Conservation (phyloP, 2,888 invertebrate species). For the Luperina testacea region DNA sequence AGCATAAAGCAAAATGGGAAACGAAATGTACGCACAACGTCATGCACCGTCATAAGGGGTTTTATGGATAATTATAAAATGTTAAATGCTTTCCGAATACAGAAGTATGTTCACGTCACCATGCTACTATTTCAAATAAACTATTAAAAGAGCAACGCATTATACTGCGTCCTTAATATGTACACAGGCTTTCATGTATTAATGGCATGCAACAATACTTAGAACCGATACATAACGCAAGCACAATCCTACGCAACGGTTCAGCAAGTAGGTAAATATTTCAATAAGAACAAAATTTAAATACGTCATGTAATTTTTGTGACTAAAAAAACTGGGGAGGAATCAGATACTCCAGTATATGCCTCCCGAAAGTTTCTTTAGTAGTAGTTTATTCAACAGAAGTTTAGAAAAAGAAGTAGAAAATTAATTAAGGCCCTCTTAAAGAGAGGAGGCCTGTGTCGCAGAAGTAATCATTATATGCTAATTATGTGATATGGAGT, state of each 20-base stretch:
- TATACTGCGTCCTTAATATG: slow-evolving; percentile 33
- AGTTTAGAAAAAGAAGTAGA: neutral
- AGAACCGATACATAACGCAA: slow-evolving; percentile 62
- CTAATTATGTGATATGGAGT: neutral
- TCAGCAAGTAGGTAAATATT: slow-evolving; percentile 60
- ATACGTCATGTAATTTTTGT: neutral
- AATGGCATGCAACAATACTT: slow-evolving; percentile 72
- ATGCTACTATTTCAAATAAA: slow-evolving; percentile 46
- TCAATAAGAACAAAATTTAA: slow-evolving; percentile 68
- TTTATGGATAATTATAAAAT: slow-evolving; percentile 18
- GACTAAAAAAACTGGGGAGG: no score
- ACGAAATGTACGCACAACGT: slow-evolving; percentile 30
- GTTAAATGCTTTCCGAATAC: slow-evolving; percentile 22
- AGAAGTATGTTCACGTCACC: slow-evolving; percentile 35
- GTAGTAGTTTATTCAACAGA: neutral
- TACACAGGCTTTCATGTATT: slow-evolving; percentile 56
- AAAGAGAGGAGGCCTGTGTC: neutral
- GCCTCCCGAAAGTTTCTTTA: neutral
- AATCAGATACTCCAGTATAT: no score
- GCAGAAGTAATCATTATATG: neutral
- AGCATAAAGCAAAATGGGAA: slow-evolving; percentile 57
- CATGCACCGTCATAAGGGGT: slow-evolving; percentile 44
- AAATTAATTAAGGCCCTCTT: neutral
- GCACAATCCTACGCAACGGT: slow-evolving; percentile 60
- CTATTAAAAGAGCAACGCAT: slow-evolving; percentile 43